Conservation (phyloP, 2,797 vertebrate genomes). For the Sitta carolinensis region DNA sequence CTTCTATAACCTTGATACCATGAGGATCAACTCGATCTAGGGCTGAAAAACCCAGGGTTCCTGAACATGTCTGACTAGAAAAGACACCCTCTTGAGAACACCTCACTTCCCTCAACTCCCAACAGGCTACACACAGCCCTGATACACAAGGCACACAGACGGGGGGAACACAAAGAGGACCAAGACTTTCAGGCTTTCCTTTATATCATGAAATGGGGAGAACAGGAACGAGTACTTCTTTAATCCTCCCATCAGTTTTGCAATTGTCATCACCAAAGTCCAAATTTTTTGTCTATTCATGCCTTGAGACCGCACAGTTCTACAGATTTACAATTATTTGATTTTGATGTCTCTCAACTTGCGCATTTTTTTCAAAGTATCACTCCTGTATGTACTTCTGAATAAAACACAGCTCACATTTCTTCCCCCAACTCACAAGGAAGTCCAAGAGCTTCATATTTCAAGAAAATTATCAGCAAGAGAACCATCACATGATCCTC, state of each 20-base stretch:
- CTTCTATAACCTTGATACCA: not conserved
- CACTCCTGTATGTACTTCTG: not conserved
- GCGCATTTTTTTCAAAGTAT: not conserved
- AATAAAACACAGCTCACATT: not conserved
- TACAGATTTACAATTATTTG: not conserved
- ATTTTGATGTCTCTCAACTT: not conserved
- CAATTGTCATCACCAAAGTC: not conserved
- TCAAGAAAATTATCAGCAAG: not conserved
- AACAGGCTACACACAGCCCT: not conserved
- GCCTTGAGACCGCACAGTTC: fast-evolving
- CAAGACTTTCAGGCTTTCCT: not conserved
- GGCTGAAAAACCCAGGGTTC: not conserved
- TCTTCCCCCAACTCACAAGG: not conserved
- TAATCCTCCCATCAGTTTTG: not conserved
- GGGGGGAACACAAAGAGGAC: not conserved
- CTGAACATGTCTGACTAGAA: fast-evolving
- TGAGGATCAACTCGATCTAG: not conserved
- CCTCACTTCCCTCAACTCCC: not conserved
- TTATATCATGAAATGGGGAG: fast-evolving
- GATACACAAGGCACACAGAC: not conserved
- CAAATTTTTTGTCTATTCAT: not conserved
- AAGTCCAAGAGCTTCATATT: not conserved
- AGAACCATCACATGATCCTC: not conserved
- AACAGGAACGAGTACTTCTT: not conserved
- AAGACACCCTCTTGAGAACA: not conserved